A percentile compares a stretch with the other conserved stretches of the same genome.
Conservation (phyloP, 1,140 invertebrate genomes). For the Tetramorium simillimum region DNA sequence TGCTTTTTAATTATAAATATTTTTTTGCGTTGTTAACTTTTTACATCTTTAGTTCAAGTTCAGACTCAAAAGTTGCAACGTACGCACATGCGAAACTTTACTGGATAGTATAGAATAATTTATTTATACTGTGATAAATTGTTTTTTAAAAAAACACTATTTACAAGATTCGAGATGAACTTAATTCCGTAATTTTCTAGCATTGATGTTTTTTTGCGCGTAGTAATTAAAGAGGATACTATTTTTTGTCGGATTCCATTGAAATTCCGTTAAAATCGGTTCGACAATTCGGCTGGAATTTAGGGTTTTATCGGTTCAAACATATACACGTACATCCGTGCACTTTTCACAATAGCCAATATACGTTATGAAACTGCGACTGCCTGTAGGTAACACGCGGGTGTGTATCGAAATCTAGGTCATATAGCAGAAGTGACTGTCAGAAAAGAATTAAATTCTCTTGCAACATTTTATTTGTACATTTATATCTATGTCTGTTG, state of each 20-base stretch:
- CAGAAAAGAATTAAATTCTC: constrained; percentile 37
- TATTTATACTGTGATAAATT: background rate
- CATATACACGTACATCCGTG: background rate
- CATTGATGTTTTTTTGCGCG: background rate
- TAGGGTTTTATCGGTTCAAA: constrained; percentile 32
- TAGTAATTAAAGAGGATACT: constrained; percentile 35
- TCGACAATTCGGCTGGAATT: constrained; percentile 38
- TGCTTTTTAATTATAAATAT: constrained; percentile 9
- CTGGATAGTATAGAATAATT: background rate
- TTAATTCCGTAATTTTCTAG: background rate
- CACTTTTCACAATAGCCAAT: constrained; percentile 56
- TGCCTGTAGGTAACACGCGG: constrained; percentile 34
- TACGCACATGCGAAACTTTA: background rate
- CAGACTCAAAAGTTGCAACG: background rate
- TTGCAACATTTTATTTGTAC: constrained; percentile 34
- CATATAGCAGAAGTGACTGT: constrained; percentile 3
- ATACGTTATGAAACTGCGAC: constrained; percentile 53
- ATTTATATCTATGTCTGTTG: background rate
- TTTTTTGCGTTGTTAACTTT: background rate
- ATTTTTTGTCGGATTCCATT: constrained; percentile 34
- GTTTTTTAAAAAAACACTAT: background rate
- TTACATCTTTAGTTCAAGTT: background rate
- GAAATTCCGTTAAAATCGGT: constrained; percentile 32
- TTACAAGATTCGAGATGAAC: background rate
- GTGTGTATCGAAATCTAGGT: constrained; percentile 40